phyloP scores from a whole-genome alignment of 2,888 invertebrate genomes.

The Panorpa germanica region DNA sequence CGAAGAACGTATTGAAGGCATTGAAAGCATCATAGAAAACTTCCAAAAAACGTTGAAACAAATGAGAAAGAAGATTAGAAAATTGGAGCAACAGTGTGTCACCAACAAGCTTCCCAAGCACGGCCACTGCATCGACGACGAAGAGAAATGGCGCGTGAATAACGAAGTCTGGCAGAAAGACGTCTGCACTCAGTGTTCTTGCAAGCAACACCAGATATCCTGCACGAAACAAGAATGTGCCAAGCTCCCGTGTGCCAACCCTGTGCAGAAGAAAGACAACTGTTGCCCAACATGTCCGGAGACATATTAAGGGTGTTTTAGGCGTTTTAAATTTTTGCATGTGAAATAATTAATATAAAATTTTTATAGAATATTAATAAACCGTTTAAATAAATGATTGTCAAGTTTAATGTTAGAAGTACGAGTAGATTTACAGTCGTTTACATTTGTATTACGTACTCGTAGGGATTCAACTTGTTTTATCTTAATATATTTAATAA shows the following conservation, averaged over 20 bases:
- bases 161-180: slow-evolving; percentile 28
- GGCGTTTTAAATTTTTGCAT: too few relatives aligned
- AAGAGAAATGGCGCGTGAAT: slow-evolving; percentile 23
- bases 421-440: too few relatives aligned
- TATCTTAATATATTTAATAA: too few relatives aligned
- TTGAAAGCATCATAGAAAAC: slow-evolving; percentile 30
- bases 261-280: slow-evolving; percentile 7
- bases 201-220: slow-evolving; percentile 26
- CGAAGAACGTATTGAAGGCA: slow-evolving; percentile 28
- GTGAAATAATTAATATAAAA: too few relatives aligned
- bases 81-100: slow-evolving; percentile 21
- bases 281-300: slow-evolving; percentile 8
- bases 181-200: slow-evolving; percentile 28
- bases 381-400: too few relatives aligned
- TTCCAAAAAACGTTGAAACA: slow-evolving; percentile 31
- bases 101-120: slow-evolving; percentile 16
- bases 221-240: slow-evolving; percentile 26
- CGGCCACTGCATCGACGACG: slow-evolving; percentile 23
- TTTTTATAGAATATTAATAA: too few relatives aligned
- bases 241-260: slow-evolving; percentile 19
- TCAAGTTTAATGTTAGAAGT: too few relatives aligned
- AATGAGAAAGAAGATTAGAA: slow-evolving; percentile 27
- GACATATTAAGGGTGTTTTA: too few relatives aligned
- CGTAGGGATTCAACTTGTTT: too few relatives aligned
- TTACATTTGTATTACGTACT: too few relatives aligned